Evolutionary conservation across 2,888 invertebrate genomes (phyloP), one percentile per base, ranked within the genome.

Genomic region (Microctonus brassicae): DNA sequence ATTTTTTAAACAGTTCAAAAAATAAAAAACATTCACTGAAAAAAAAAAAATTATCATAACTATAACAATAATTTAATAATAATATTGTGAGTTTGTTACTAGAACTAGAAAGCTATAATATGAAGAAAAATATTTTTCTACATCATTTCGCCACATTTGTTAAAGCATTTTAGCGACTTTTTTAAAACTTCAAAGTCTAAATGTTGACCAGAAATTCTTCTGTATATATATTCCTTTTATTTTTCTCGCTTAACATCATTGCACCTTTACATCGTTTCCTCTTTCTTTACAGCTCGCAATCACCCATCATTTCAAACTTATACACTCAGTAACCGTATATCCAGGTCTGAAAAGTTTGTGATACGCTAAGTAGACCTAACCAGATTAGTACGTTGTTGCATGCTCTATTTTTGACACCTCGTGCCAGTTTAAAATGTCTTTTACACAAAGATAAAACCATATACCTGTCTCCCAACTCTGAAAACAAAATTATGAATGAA

Each of bases 321-420:
- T 52, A 47, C 60, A 75, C 74, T 69, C 74, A 77, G 78, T 77
- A 72, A 76, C 73, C 68, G 72, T 65, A 83, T 85, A 83, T 85
- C 80, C 84, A 84, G 85, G 86, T 87, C 86, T 87, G 86, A 87
- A 87, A 85, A 85, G 86, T 85, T 80, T 83, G 85, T 80, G 84
- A 83, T 83, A 81, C 86, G 87, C 87, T 87, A 87, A 87, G 85
- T 87, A 85, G 84, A 82, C 82, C 87, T 87, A 87, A 87, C 85
- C 83, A 87, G 87, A 87, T 87, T 87, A 87, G 87, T 87, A 80
- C 84, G 85, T 83, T 81, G 84, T 84, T 87, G 85, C 84, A 83
- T 84, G 86, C 84, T 87, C 87, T 87, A 87, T 87, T 87, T 87
- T 87, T 86, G 85, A 86, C 84, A 81, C 78, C 78, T 79, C 75